These are phyloP conservation scores for Oscheius sp. DNA, from an alignment of 2,888 invertebrate species.

Conservation along the genomic window DNA sequence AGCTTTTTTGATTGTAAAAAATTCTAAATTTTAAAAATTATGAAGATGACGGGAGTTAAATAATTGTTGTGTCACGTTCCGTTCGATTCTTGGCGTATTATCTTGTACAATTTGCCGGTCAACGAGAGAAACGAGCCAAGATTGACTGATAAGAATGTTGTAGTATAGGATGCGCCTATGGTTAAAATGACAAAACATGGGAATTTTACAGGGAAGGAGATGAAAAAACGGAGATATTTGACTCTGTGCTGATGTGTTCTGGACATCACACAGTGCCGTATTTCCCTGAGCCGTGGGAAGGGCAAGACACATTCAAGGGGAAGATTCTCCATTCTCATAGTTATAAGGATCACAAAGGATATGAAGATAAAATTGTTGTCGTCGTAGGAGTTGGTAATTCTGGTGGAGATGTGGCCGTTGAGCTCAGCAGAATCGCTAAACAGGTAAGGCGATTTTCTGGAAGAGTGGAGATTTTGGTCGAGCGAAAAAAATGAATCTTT, in stretches of 20 bases:
- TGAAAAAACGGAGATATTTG: slow-evolving; percentile 70
- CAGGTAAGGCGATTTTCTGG: slow-evolving; percentile 60
- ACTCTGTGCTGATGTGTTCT: slow-evolving; percentile 76
- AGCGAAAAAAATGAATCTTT: no score
- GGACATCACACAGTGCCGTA: slow-evolving; percentile 76
- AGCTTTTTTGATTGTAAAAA: no score
- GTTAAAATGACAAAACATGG: no score
- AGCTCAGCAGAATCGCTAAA: slow-evolving; percentile 74
- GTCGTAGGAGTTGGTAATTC: slow-evolving; percentile 76
- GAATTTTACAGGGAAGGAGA: slow-evolving; percentile 38
- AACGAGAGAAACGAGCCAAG: no score
- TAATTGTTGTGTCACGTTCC: no score
- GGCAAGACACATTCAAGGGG: slow-evolving; percentile 67
- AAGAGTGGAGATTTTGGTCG: no score
- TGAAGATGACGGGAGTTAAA: no score
- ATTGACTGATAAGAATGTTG: no score
- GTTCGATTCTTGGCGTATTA: no score
- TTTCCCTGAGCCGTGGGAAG: slow-evolving; percentile 69
- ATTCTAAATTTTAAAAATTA: no score
- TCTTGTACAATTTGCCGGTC: no score
- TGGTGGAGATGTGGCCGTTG: slow-evolving; percentile 76
- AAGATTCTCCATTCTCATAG: slow-evolving; percentile 70
- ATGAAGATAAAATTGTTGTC: slow-evolving; percentile 74
- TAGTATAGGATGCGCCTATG: no score
- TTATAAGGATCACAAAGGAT: slow-evolving; percentile 70